Conservation (phyloP, 2,113 vertebrate genomes). For the Xerus inauris region DNA sequence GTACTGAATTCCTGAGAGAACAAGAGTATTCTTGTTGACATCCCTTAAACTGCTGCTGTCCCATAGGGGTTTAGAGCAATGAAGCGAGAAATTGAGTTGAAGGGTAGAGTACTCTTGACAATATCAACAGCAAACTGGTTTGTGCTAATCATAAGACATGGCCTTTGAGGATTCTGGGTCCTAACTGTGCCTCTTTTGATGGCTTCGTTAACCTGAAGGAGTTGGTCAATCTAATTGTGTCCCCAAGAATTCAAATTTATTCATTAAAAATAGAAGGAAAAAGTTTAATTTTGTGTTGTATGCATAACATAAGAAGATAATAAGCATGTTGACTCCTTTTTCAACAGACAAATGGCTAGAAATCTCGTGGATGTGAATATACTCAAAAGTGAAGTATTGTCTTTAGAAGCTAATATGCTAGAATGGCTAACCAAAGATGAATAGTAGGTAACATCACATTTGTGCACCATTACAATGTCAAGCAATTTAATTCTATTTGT, state of each 20-base stretch:
- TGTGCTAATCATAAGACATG: constrained; percentile 55
- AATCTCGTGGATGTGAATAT: background rate
- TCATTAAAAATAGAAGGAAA: background rate
- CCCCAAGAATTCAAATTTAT: background rate
- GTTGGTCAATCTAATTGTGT: background rate
- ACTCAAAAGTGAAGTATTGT: background rate
- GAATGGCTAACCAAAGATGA: background rate
- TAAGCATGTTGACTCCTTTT: background rate
- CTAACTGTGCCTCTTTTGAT: constrained; percentile 33
- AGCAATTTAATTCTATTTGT: background rate
- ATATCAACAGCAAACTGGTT: constrained; percentile 51
- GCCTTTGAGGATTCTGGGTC: constrained; percentile 53
- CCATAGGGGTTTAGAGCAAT: constrained; percentile 61
- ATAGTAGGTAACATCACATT: background rate
- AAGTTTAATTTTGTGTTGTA: background rate
- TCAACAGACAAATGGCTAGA: background rate
- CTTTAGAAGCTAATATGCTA: background rate
- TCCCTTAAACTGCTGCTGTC: constrained; percentile 44
- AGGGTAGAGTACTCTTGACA: constrained; percentile 57
- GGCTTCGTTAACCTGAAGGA: constrained; percentile 30
- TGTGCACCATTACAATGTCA: background rate
- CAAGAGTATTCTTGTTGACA: constrained; percentile 54
- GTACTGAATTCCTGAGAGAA: constrained; percentile 56
- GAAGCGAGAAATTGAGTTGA: constrained; percentile 77
- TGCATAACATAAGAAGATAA: background rate